Percentiles rank a stretch among this genome's conserved stretches.
phyloP scores from a whole-genome alignment of 2,113 vertebrate species.

The Chaenocephalus aceratus region DNA sequence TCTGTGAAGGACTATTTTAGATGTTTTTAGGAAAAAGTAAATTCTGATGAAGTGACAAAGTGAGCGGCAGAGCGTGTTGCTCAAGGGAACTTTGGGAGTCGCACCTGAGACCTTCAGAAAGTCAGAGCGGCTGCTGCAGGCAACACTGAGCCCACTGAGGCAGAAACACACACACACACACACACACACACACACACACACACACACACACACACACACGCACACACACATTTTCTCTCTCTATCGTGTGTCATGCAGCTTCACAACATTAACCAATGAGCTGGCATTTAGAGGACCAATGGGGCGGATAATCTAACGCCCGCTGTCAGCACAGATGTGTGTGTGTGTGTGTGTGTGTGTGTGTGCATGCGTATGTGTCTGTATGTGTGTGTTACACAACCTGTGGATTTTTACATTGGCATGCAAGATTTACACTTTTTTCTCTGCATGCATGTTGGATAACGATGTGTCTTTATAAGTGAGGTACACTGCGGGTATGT shows the following conservation, averaged over 20 bases:
- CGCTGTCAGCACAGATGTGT: slow-evolving; percentile 42
- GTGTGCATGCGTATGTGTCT: background rate
- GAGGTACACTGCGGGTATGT: background rate
- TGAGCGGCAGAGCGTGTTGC: background rate
- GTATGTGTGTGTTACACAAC: slow-evolving; percentile 1
- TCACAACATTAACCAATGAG: slow-evolving; percentile 78
- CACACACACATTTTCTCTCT: slow-evolving; percentile 11
- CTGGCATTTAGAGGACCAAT: slow-evolving; percentile 75
- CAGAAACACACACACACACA: slow-evolving; percentile 29
- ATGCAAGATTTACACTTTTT: background rate
- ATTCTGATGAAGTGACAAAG: no score
- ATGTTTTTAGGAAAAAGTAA: no score
- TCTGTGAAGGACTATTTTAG: no score
- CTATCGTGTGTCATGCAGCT: slow-evolving; percentile 37
- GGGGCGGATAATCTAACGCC: slow-evolving; percentile 63
- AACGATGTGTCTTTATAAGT: slow-evolving; percentile 12
- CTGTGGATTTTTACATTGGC: slow-evolving; percentile 18
- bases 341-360: slow-evolving; percentile 28
- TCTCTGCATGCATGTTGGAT: background rate
- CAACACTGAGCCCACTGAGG: slow-evolving; percentile 6
- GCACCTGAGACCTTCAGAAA: slow-evolving; percentile 39
- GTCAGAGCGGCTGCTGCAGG: background rate
- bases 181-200: slow-evolving; percentile 24
- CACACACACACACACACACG: no score
- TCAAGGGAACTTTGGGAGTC: background rate